A percentile compares a stretch with the other conserved stretches of the same genome.
Evolutionary conservation across 37 sponge, comb jelly and placozoan species (phyloP).

Genomic region (Aplysina aerophoba): DNA sequence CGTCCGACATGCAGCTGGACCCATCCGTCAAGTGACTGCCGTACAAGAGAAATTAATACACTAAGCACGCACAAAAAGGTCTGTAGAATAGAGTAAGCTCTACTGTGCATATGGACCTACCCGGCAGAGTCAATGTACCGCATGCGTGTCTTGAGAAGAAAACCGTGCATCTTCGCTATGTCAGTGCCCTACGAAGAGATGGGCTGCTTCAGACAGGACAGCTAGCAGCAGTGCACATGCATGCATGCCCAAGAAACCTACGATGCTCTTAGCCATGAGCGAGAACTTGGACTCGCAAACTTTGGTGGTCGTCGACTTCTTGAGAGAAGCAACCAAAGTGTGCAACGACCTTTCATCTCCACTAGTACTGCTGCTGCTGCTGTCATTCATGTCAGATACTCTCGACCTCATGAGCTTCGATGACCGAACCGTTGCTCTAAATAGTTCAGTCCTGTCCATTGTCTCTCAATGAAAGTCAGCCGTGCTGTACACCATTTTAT

Average conservation of each 20-base stretch:
- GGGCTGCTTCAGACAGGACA: background rate
- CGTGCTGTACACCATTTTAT: no score
- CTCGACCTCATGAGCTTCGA: background rate
- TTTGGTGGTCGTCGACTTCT: no score
- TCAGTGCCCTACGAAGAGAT: constrained; percentile 21
- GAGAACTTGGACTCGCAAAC: no score
- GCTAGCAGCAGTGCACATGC: constrained; percentile 4
- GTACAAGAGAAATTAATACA: background rate
- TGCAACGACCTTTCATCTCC: no score
- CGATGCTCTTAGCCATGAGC: background rate
- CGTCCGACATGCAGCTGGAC: constrained; percentile 50
- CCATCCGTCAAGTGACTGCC: constrained; percentile 36
- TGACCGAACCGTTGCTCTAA: constrained; percentile 9
- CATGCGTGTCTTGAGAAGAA: constrained; percentile 67
- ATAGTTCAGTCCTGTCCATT: constrained; percentile 33
- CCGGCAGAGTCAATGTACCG: constrained; percentile 73
- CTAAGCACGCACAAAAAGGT: background rate
- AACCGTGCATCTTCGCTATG: constrained; percentile 58
- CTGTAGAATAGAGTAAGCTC: background rate
- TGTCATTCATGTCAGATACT: background rate
- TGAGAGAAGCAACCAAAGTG: no score
- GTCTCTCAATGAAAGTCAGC: background rate
- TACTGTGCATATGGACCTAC: no score
- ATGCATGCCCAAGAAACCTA: background rate
- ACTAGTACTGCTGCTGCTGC: no score